Base-by-base conservation (phyloP, 2,113 vertebrate genomes). In the Dascyllus trimaculatus region DNA sequence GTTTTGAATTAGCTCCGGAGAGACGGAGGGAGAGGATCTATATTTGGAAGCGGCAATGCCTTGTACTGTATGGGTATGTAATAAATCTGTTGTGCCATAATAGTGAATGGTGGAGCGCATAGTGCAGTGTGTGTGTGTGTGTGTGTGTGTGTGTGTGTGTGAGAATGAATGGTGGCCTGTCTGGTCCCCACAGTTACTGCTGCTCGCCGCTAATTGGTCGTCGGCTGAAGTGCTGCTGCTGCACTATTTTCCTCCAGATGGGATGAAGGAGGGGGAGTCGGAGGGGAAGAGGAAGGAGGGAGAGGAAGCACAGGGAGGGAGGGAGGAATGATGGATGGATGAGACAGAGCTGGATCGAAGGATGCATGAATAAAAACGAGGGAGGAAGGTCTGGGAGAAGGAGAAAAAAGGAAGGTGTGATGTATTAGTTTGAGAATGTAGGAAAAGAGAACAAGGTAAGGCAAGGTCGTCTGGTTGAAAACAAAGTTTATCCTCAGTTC, bases 201-300 rank as follows among this genome's bases (percentile, higher is more conserved):
- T 85, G 83, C 82, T 85, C 71, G 79, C 68, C 79, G 75, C 90
- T 93, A 93, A 94, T 93, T 93, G 92, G 88, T 88, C 87, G 65
- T 80, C 74, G 86, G 80, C 87, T 88, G 91, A 93, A 94, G 88
- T 93, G 92, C 91, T 91, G 91, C 85, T 75, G 75, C 67, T 85
- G 93, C 92, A 93, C 84, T 91, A 93, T 93, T 87, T 85, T 90
- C 72, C 80, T 90, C 72, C 80, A 87, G 88, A 91, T 81, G 82
- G 73, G 73, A 84, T 45, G 69, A 78, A 78, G 71, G 62, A 78
- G 71, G 65, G 68, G 70, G 49, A 48, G 69, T 54, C 1, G 32
- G 43, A 57, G 52, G 67, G 71, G 51, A 58, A 71, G 68, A 53
- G 38, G 46, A 43, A 46, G 60, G 7, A 4, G 52, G 48, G 32